A percentile compares a stretch with the other conserved stretches of the same genome.
Evolutionary conservation across 2,113 vertebrate species (phyloP).

Genomic region (Pagrus major): DNA sequence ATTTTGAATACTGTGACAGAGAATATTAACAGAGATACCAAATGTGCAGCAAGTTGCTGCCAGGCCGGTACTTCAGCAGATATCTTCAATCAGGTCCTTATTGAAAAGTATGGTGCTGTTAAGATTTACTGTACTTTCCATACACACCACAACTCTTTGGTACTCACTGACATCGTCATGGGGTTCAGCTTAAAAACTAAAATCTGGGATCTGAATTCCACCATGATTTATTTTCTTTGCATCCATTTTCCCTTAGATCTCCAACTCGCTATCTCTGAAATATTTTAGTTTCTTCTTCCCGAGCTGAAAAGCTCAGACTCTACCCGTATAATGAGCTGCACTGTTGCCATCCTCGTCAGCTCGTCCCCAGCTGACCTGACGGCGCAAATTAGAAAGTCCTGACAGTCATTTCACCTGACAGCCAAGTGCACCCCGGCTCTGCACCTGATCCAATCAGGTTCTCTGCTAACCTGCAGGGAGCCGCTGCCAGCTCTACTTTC

Average conservation of each 20-base stretch:
- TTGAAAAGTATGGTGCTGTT: conserved; percentile 55
- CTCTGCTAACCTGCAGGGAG: conserved; percentile 27
- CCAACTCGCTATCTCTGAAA: not conserved
- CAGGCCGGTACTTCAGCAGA: conserved; percentile 58
- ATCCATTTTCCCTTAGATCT: conserved; percentile 6
- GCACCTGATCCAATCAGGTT: conserved; percentile 48
- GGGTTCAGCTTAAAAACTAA: not conserved
- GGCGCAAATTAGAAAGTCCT: conserved; percentile 34
- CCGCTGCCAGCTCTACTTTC: conserved; percentile 6
- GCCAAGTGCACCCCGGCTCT: conserved; percentile 18
- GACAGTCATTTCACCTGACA: conserved; percentile 47
- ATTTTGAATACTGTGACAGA: conserved; percentile 82
- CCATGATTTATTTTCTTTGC: conserved; percentile 6
- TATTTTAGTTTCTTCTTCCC: not conserved
- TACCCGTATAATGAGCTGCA: conserved; percentile 26
- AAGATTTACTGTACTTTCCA: conserved; percentile 38
- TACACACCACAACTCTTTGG: conserved; percentile 41
- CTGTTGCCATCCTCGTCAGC: not conserved
- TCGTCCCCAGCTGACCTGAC: conserved; percentile 21
- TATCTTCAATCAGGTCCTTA: conserved; percentile 58
- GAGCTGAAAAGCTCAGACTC: not conserved
- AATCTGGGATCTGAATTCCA: conserved; percentile 17
- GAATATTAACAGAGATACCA: conserved; percentile 75
- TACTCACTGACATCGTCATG: conserved; percentile 41
- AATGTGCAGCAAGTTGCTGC: conserved; percentile 64